Percentiles rank a stretch among this genome's conserved stretches.
Evolutionary conservation across 2,888 invertebrate genomes (phyloP).

Genomic region (Muschampia plurimacula): DNA sequence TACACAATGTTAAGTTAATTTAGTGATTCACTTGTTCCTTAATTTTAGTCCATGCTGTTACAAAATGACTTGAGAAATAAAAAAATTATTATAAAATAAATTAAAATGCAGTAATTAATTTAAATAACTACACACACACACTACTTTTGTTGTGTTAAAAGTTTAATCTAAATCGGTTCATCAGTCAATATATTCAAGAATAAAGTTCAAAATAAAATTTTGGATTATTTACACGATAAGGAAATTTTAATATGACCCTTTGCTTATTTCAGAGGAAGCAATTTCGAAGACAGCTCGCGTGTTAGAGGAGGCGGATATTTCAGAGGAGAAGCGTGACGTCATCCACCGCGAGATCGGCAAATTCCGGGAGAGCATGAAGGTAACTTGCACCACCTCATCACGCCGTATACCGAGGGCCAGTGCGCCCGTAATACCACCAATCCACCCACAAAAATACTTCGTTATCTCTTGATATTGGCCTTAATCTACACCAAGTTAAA

Average conservation of each 20-base stretch:
- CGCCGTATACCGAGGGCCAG: not conserved
- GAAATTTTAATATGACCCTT: not conserved
- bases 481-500: not conserved
- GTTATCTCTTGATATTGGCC: not conserved
- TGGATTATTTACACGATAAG: not conserved
- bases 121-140: no score
- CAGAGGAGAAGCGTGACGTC: constrained; percentile 98
- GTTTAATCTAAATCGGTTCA: no score
- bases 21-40: no score
- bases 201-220: no score
- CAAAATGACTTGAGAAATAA: no score
- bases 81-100: no score
- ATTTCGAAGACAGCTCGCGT: constrained; percentile 88
- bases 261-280: constrained; percentile 85
- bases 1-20: no score
- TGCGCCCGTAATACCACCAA: not conserved
- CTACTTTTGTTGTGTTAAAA: no score
- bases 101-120: no score
- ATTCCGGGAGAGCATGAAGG: constrained; percentile 99
- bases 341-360: constrained; percentile 99
- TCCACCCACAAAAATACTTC: not conserved
- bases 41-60: no score
- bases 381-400: constrained; percentile 71
- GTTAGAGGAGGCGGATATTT: constrained; percentile 94
- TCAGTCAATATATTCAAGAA: no score